Base-by-base conservation (phyloP, 2,888 invertebrate genomes). In the Stegophylla sp. region DNA sequence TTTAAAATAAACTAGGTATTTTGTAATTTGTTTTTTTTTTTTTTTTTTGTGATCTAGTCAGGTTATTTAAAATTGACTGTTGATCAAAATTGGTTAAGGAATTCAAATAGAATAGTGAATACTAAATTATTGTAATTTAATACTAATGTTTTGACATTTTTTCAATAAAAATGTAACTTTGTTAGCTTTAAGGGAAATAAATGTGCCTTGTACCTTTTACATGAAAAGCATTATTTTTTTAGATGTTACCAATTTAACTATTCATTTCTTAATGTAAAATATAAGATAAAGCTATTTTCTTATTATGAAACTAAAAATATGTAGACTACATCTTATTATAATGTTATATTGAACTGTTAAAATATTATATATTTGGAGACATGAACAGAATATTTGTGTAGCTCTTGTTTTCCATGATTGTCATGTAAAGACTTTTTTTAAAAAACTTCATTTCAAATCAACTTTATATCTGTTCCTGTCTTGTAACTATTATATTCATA, bases 141-240 rank as follows among this genome's bases (percentile, higher is more conserved):
- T 43, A 59, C 41, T 77, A 67, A 79, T 69, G 67, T 79, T 63
- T 79, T 69, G 34, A 59, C 45, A 51, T 48, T 63, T 79, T 79
- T 48, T 79, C 48, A 20, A 12, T 45, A 20, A 17, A 48, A 28
- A 48, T 77, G 26, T 59, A 69, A 56, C 61, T 59, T 71, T 71
- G n/a, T 51, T 79, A 79, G 71, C 23, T 79, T 56, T 79, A 71
- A 79, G 71, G 26, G 71, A 79, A 79, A 79, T 79, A 79, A 61
- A 71, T 79, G 79, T 79, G 79, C 79, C 79, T 79, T 79, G 69
- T 71, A 79, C 71, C 79, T 79, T 71, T 71, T 79, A 79, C 69
- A 79, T 51, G 71, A 79, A 79, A 79, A 79, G 79, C 79, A 79
- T 79, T 79, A 79, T 79, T 71, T 79, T 79, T 79, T 79, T 79